These are phyloP conservation scores for Sebastes vulpes DNA, from an alignment of 2,797 vertebrate genomes.

Conservation along the genomic window DNA sequence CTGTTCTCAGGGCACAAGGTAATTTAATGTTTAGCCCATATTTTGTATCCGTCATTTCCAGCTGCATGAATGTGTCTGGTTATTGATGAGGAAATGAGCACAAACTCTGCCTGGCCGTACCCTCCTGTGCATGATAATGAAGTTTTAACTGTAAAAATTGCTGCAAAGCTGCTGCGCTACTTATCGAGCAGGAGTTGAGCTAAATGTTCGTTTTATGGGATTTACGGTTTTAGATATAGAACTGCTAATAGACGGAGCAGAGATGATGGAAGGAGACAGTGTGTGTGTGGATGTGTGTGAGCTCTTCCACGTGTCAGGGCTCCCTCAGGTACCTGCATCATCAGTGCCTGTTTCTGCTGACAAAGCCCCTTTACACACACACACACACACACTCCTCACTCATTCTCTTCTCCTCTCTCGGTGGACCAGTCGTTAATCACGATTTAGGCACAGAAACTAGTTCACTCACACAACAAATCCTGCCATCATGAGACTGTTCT, in stretches of 20 bases:
- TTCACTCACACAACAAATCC: conserved; percentile 37
- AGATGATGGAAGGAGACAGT: conserved; percentile 24
- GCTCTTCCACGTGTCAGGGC: conserved; percentile 41
- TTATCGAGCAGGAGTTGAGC: conserved; percentile 14
- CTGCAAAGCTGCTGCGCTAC: conserved; percentile 17
- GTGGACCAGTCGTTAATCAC: conserved; percentile 42
- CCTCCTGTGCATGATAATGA: conserved; percentile 53
- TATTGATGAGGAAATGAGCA: conserved; percentile 60
- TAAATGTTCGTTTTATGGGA: conserved; percentile 41
- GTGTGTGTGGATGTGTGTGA: conserved; percentile 26
- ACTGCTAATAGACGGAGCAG: conserved; percentile 4
- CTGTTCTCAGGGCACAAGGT: conserved; percentile 59
- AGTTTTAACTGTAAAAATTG: conserved; percentile 48
- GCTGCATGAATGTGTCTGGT: conserved; percentile 39
- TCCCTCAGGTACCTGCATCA: conserved; percentile 63
- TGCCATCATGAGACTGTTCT: background rate
- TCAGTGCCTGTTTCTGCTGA: conserved; percentile 65
- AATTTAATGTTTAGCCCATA: conserved; percentile 62
- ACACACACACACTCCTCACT: conserved; percentile 36
- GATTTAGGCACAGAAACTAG: conserved; percentile 35
- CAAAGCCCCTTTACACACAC: conserved; percentile 33
- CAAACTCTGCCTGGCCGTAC: conserved; percentile 21
- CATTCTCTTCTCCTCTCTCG: conserved; percentile 25
- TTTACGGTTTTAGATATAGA: conserved; percentile 21
- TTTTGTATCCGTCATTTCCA: conserved; percentile 59